These are phyloP conservation scores for Rhyzopertha dominica DNA, from an alignment of 1,140 invertebrate species.

Conservation along the genomic window DNA sequence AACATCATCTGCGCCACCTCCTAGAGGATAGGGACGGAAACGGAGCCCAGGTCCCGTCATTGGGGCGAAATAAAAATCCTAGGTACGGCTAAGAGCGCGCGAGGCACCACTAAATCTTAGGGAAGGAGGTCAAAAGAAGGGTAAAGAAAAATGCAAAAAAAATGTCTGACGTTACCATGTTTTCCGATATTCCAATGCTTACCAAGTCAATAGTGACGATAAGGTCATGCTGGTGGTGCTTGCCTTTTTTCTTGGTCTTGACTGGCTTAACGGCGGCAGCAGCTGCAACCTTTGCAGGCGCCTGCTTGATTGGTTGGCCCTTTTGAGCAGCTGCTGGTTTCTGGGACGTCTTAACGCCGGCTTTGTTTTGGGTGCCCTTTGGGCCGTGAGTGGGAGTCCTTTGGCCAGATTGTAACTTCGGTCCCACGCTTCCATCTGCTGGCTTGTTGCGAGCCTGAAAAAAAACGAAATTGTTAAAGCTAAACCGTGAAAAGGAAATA, in stretches of 20 bases:
- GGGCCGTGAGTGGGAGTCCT: conserved; percentile 52
- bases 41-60: too few species aligned
- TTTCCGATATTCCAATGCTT: conserved; percentile 42
- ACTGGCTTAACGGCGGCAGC: conserved; percentile 60
- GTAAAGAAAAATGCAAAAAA: too few species aligned
- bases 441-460: conserved; percentile 73
- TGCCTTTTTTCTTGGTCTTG: conserved; percentile 71
- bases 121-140: too few species aligned
- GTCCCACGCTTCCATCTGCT: conserved; percentile 65
- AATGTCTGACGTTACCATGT: background rate
- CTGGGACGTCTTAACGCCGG: conserved; percentile 53
- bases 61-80: too few species aligned
- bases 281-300: conserved; percentile 52
- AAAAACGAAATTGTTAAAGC: too few species aligned
- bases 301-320: conserved; percentile 49
- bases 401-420: conserved; percentile 60
- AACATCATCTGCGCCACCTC: too few species aligned
- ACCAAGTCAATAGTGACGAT: conserved; percentile 79
- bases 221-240: conserved; percentile 75
- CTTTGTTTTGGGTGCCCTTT: too few species aligned
- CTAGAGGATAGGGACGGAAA: too few species aligned
- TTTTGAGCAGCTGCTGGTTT: conserved; percentile 50
- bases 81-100: too few species aligned
- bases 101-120: too few species aligned
- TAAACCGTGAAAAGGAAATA: too few species aligned